These are phyloP conservation scores for Dermatemys mawii DNA, from an alignment of 2,113 vertebrate genomes.

Conservation along the genomic window DNA sequence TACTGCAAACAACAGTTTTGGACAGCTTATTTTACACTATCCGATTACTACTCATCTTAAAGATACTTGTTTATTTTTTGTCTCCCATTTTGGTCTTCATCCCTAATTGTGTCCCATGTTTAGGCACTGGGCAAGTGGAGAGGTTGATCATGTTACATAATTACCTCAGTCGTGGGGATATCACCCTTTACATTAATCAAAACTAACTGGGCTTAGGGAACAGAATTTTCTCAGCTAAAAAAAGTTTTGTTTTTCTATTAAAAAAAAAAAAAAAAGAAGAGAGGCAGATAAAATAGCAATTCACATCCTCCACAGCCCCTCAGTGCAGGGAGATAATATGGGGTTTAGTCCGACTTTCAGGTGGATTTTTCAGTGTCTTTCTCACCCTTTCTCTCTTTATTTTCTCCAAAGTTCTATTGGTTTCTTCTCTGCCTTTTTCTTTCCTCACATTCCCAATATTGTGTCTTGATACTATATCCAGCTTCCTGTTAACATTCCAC, in stretches of 20 bases:
- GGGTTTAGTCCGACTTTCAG: constrained; percentile 1
- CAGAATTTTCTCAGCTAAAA: neutral
- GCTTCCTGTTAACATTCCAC: neutral
- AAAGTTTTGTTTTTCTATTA: rapidly evolving
- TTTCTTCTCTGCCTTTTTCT: neutral
- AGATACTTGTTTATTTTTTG: neutral
- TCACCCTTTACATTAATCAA: neutral
- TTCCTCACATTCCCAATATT: neutral
- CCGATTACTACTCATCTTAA: neutral
- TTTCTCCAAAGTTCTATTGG: neutral
- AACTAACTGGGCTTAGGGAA: neutral
- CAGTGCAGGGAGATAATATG: neutral
- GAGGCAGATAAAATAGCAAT: neutral
- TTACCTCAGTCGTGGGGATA: neutral
- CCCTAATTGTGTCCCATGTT: neutral
- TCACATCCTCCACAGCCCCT: neutral
- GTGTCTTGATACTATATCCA: neutral
- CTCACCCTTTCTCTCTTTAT: neutral
- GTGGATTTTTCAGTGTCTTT: neutral
- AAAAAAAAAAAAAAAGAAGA: neutral
- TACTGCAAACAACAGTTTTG: neutral
- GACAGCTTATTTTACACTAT: neutral
- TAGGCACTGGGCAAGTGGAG: neutral
- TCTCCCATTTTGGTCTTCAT: neutral
- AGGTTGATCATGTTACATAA: neutral